phyloP scores from a whole-genome alignment of 2,888 invertebrate species.

The Melanchra persicariae region DNA sequence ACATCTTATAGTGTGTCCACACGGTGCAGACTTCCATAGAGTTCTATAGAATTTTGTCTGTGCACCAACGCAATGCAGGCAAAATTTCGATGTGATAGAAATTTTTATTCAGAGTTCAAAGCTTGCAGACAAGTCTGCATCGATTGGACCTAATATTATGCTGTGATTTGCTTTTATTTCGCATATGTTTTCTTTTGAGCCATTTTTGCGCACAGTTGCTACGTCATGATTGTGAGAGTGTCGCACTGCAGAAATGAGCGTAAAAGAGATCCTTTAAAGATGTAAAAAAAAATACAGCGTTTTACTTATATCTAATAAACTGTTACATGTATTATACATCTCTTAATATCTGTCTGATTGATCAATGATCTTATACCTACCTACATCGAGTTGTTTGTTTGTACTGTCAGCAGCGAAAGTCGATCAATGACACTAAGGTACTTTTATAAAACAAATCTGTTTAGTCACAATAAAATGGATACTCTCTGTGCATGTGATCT shows the following conservation, averaged over 20 bases:
- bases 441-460: background rate
- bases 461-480: background rate
- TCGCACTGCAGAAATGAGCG: background rate
- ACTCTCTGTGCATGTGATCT: background rate
- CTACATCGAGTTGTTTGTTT: background rate
- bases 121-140: no score
- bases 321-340: background rate
- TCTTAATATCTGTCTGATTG: no score
- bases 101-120: no score
- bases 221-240: background rate
- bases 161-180: background rate
- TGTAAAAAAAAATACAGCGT: background rate
- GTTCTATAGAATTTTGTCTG: no score
- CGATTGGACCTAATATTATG: no score
- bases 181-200: background rate
- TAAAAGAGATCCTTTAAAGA: background rate
- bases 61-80: no score
- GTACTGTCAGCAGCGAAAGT: constrained; percentile 3
- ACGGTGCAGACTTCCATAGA: no score
- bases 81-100: no score
- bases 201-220: background rate
- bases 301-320: background rate
- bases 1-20: background rate
- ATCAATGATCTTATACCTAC: no score
- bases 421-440: background rate